Evolutionary conservation across 2,797 vertebrate genomes (phyloP), one percentile per base, ranked within the genome.

Genomic region (Acanthurus leucopareius): DNA sequence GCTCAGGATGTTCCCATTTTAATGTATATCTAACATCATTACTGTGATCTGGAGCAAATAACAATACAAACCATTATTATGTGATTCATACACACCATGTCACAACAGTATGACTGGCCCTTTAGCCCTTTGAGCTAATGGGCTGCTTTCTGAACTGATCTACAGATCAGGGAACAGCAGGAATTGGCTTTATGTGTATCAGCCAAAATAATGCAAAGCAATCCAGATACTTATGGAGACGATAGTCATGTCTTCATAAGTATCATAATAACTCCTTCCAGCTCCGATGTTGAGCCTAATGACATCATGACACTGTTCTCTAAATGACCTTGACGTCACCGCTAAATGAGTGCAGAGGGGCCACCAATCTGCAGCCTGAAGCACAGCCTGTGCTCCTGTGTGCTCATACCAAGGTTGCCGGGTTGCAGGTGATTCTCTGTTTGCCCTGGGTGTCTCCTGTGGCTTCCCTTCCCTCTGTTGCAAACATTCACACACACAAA

Each of bases 321-420:
- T 73, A 52, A 62, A 86, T 77, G 66, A 85, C 82, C 78, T 85
- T 87, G 81, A 83, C 77, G 71, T 53, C 63, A 11, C 28, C 54
- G 68, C 52, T 60, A 77, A 75, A 74, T 59, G 67, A 83, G 10
- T 48, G 69, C 51, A 25, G 16, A 22, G 67, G 66, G 77, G 72
- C 80, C 79, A 69, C 88, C 90, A 88, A 88, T 91, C 90, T 85
- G 82, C 74, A 85, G 90, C 88, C 83, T 83, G 72, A 77, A 88
- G 77, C 79, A 76, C 77, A 89, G 83, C 69, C 64, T 52, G 61
- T 93, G 89, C 44, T 92, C 91, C 86, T 93, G 91, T 92, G 91
- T 93, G 92, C 93, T 88, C 77, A 90, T 69, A 65, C 28, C 61
- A 75, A 77, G 75, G 83, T 76, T 82, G 73, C 79, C 79, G 85